Evolutionary conservation across 2,797 vertebrate species (phyloP).

Genomic region (Silurus lanzhouensis): DNA sequence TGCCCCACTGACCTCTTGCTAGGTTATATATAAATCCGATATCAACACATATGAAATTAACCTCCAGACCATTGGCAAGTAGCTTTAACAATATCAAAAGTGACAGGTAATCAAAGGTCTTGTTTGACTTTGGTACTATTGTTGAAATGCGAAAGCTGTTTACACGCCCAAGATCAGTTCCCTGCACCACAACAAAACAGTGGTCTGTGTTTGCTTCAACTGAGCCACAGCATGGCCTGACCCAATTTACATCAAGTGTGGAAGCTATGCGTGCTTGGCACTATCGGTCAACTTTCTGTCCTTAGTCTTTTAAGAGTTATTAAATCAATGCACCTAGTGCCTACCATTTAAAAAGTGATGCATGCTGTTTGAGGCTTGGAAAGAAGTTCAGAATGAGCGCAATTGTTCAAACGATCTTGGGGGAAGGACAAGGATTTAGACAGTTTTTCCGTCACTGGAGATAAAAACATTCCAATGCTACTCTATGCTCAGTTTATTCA

Average conservation of each 20-base stretch:
- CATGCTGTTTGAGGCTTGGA: not conserved
- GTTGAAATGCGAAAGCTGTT: not conserved
- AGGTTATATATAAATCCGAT: not conserved
- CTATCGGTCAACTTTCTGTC: not conserved
- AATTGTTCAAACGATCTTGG: not conserved
- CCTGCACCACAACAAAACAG: not conserved
- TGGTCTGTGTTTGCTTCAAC: not conserved
- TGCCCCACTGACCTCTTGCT: not conserved
- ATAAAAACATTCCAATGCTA: not conserved
- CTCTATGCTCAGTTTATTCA: constrained; percentile 7
- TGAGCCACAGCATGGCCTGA: not conserved
- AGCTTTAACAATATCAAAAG: not conserved
- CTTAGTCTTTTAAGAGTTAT: not conserved
- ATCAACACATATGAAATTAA: not conserved
- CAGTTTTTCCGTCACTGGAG: not conserved
- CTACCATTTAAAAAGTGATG: not conserved
- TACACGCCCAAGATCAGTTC: not conserved
- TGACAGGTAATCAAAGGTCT: not conserved
- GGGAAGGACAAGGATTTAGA: no score
- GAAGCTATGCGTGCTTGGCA: not conserved
- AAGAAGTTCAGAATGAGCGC: not conserved
- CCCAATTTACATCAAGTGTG: not conserved
- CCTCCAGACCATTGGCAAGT: not conserved
- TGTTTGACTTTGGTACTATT: no score
- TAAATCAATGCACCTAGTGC: not conserved